Conservation (phyloP, 1,140 invertebrate genomes). For the Chymomyza costata region DNA sequence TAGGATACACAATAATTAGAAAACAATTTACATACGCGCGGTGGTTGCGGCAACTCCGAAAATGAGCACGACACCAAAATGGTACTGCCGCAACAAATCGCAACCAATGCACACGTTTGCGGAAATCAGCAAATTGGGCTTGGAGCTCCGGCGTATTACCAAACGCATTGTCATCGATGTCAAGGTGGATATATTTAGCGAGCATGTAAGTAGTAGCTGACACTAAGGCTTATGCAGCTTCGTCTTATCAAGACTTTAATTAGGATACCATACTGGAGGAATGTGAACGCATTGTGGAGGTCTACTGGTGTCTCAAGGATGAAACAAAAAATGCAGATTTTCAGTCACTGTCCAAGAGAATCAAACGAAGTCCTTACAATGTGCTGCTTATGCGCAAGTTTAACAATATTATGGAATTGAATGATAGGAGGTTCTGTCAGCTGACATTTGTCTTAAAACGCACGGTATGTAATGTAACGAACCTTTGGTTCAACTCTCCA, state of each 20-base stretch:
- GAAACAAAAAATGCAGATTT: constrained; percentile 63
- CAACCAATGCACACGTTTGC: constrained; percentile 72
- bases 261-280: constrained; percentile 69
- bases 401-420: constrained; percentile 54
- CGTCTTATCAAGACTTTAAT: neutral
- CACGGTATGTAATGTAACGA: constrained; percentile 39
- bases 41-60: constrained; percentile 45
- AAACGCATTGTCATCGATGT: constrained; percentile 70
- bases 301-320: constrained; percentile 66
- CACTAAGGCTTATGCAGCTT: too few species aligned
- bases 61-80: constrained; percentile 72
- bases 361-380: constrained; percentile 73
- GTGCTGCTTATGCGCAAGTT: constrained; percentile 66
- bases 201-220: constrained; percentile 51
- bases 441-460: constrained; percentile 68
- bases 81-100: constrained; percentile 74
- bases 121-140: constrained; percentile 64
- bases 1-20: constrained; percentile 70
- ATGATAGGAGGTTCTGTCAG: constrained; percentile 67
- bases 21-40: constrained; percentile 55
- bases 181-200: constrained; percentile 64
- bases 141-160: constrained; percentile 62
- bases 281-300: constrained; percentile 61
- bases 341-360: constrained; percentile 65
- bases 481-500: neutral